Base-by-base conservation (phyloP, 2,113 vertebrate genomes). In the Gadus macrocephalus region DNA sequence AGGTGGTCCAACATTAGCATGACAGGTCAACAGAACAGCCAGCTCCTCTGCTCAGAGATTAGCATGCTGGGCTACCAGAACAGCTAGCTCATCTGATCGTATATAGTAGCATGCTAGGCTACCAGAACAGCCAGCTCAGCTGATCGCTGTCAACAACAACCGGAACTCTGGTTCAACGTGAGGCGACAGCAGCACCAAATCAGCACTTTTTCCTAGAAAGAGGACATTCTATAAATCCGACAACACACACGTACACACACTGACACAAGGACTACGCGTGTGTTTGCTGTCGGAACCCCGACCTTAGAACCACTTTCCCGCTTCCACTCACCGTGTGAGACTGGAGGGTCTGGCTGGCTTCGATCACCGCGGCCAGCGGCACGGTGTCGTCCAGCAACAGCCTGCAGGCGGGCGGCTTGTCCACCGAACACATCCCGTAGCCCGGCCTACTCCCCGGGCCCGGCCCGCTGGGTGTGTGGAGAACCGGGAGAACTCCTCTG, bases 341-440 rank as follows among this genome's bases (percentile, higher is more conserved):
- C 68, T 97, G 95, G 49, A 97, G 88, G 83, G 90, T 97, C 90
- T 97, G 96, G 85, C 94, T 96, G 81, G 95, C 91, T 87, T 98
- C 95, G 86, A 98, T 96, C 79, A 92, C 85, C 68, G 94, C 95
- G 68, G 91, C 93, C 89, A 98, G 91, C 15, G 94, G 91, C 8
- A 93, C 91, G 35, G 95, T 96, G 87, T 98, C 96, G 85, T 97
- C 96, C 92, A 96, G 89, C 76, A 93, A 91, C 77, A 92, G 87
- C 87, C 93, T 91, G 69, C 93, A 89, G 22, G 91, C 89, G 67
- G 87, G 74, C 76, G 88, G 93, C 84, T 94, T 94, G 89, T 96
- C 95, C 93, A 92, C 88, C 88, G 94, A 93, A 79, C 95, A 94
- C 96, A 97, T 97, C 72, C 80, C 75, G 82, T 7, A 5, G 31